These are phyloP conservation scores for Paratilapia polleni DNA, from an alignment of 2,113 vertebrate genomes.

Conservation along the genomic window DNA sequence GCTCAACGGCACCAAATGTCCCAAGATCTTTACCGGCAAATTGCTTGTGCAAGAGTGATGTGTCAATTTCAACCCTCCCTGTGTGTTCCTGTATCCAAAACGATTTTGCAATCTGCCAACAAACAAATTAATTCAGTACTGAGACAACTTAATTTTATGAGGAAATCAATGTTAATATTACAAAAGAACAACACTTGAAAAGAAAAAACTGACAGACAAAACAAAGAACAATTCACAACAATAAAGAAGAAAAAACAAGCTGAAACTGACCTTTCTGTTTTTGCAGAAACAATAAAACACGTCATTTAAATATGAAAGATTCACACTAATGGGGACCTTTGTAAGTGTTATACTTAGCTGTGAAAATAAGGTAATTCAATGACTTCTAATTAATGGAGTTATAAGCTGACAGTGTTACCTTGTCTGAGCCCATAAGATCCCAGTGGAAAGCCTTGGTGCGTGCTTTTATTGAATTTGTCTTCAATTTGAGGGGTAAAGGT, in stretches of 20 bases:
- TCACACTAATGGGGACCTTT: neutral
- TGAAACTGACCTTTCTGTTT: constrained; percentile 4
- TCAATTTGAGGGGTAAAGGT: constrained; percentile 26
- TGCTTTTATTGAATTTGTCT: neutral
- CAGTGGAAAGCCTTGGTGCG: constrained; percentile 84
- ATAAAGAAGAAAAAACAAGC: neutral
- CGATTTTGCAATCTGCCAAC: constrained; percentile 83
- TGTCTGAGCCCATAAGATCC: constrained; percentile 75
- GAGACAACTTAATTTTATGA: constrained; percentile 24
- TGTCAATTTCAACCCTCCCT: constrained; percentile 70
- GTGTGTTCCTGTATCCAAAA: constrained; percentile 73
- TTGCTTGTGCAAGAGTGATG: constrained; percentile 70
- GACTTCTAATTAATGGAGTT: neutral
- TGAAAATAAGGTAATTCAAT: neutral
- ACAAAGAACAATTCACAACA: neutral
- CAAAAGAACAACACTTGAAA: neutral
- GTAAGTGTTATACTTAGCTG: neutral
- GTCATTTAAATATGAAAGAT: neutral
- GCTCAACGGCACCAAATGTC: constrained; percentile 8
- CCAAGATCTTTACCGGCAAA: constrained; percentile 71
- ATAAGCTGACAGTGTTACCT: constrained; percentile 62
- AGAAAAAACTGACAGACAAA: neutral
- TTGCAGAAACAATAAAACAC: neutral
- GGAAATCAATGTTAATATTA: constrained; percentile 34
- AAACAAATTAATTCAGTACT: constrained; percentile 38